Conservation (phyloP, 1,140 invertebrate genomes). For the Telenomus remus region DNA sequence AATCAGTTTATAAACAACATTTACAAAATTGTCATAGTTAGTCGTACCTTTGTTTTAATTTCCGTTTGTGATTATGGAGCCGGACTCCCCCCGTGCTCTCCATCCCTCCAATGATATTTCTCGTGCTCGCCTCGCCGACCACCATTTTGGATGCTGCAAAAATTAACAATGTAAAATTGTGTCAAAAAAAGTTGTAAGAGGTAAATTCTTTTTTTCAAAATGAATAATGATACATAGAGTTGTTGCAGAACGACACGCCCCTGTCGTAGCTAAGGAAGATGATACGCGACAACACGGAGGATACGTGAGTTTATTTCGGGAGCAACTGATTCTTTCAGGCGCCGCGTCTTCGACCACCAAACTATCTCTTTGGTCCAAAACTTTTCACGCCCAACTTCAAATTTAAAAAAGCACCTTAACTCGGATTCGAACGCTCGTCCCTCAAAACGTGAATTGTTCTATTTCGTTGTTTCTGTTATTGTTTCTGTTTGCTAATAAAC, state of each 20-base stretch:
- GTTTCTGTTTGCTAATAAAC: too few relatives aligned
- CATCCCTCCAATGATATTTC: constrained; percentile 90
- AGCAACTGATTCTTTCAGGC: constrained; percentile 42
- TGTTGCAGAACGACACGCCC: constrained; percentile 37
- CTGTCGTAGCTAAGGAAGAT: constrained; percentile 47
- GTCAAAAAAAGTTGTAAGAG: neutral
- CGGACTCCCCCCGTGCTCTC: constrained; percentile 87
- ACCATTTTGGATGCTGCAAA: constrained; percentile 79
- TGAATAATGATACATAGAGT: constrained; percentile 8
- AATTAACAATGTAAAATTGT: constrained; percentile 3
- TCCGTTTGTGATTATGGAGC: constrained; percentile 86
- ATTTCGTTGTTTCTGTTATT: too few relatives aligned
- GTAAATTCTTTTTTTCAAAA: neutral
- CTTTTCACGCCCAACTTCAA: constrained; percentile 37
- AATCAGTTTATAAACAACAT: neutral
- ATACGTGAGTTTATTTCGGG: constrained; percentile 71
- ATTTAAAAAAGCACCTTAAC: constrained; percentile 3
- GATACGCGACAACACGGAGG: constrained; percentile 48
- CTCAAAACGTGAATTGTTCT: too few relatives aligned
- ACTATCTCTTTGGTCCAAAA: constrained; percentile 27
- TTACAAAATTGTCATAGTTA: too few relatives aligned
- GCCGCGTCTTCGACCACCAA: constrained; percentile 46
- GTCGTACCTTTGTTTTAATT: constrained; percentile 86
- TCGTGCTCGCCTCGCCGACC: constrained; percentile 82
- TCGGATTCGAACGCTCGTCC: too few relatives aligned